Conservation (phyloP, 2,888 invertebrate genomes). For the Eilema caniola region DNA sequence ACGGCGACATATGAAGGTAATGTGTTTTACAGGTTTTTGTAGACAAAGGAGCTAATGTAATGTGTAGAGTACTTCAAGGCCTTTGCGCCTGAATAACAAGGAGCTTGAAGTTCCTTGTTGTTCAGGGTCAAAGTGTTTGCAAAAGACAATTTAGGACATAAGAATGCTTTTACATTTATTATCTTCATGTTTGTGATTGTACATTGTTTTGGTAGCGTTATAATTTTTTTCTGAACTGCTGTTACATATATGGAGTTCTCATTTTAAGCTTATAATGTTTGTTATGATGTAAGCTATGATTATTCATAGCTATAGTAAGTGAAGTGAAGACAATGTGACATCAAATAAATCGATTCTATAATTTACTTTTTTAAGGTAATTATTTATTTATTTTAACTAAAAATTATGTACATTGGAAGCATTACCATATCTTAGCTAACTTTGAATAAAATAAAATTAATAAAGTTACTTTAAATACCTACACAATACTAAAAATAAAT, state of each 20-base stretch:
- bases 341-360: neutral
- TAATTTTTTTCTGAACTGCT: neutral
- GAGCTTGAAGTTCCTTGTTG: neutral
- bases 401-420: too few relatives aligned
- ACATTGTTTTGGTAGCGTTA: neutral
- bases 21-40: conserved; percentile 16
- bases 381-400: too few relatives aligned
- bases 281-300: too few relatives aligned
- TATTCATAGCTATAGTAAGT: too few relatives aligned
- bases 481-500: too few relatives aligned
- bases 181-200: neutral
- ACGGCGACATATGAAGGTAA: conserved; percentile 31
- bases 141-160: conserved; percentile 13
- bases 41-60: neutral
- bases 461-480: too few relatives aligned
- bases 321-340: neutral
- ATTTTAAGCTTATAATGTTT: too few relatives aligned
- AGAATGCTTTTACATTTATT: conserved; percentile 23
- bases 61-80: conserved; percentile 3
- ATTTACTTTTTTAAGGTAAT: too few relatives aligned
- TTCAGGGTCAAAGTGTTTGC: neutral
- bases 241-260: neutral
- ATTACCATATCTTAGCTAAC: too few relatives aligned
- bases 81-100: too few relatives aligned
- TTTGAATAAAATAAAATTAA: too few relatives aligned